Evolutionary conservation across 2,113 vertebrate genomes (phyloP), one percentile per base, ranked within the genome.

Genomic region (Recurvirostra avosetta): DNA sequence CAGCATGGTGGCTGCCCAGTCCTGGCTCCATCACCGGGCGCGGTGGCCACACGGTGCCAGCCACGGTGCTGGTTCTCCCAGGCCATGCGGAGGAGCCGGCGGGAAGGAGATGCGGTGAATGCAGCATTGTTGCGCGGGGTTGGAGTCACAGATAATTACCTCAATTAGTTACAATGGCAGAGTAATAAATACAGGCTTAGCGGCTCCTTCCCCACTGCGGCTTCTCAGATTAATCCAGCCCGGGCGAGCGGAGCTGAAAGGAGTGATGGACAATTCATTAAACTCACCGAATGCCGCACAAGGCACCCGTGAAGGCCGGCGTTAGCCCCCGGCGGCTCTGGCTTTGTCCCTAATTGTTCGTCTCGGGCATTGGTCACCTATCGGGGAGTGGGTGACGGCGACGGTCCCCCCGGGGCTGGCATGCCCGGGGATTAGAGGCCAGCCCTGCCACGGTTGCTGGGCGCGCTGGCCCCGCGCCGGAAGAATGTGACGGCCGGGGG

Each of bases 111-210:
- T 91, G 93, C 8, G 98, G 97, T 98, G 98, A 98, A 98, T 98
- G 98, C 97, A 49, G 98, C 99, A 98, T 99, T 99, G 99, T 99
- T 99, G 98, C 98, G 98, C 98, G 98, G 99, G 98, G 98, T 97
- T 98, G 98, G 99, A 99, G 99, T 99, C 99, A 99, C 98, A 99
- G 99, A 99, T 99, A 99, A 99, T 99, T 99, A 99, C 99, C 99
- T 99, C 99, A 99, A 99, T 99, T 99, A 99, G 99, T 99, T 99
- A 99, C 99, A 99, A 99, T 99, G 99, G 99, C 98, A 99, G 99
- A 99, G 99, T 99, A 99, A 99, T 99, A 99, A 99, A 99, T 99
- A 99, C 99, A 98, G 99, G 99, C 99, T 99, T 99, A 99, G 99
- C 99, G 99, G 99, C 99, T 99, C 99, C 99, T 99, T 98, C 99